These are phyloP conservation scores for Xiphydria camelus DNA, from an alignment of 2,888 invertebrate species.

Conservation along the genomic window DNA sequence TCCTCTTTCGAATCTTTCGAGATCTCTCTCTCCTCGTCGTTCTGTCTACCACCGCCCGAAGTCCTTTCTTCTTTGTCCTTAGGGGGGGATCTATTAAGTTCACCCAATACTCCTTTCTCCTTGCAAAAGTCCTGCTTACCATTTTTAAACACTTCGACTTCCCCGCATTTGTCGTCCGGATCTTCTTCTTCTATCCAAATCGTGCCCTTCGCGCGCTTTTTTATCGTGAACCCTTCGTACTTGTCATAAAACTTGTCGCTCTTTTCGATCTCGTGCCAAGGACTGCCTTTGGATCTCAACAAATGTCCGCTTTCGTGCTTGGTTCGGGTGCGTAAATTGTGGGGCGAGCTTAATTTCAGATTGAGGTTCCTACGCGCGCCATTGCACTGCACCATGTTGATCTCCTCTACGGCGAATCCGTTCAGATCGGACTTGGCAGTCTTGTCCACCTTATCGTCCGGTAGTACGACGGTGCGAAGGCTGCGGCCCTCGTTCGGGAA, in stretches of 20 bases:
- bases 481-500: slow-evolving; percentile 46
- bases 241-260: slow-evolving; percentile 49
- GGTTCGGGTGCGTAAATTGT: slow-evolving; percentile 51
- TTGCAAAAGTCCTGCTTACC: slow-evolving; percentile 20
- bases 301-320: slow-evolving; percentile 55
- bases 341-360: slow-evolving; percentile 46
- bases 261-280: slow-evolving; percentile 49
- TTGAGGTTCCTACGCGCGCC: slow-evolving; percentile 50
- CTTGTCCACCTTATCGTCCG: slow-evolving; percentile 38
- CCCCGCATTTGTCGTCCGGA: slow-evolving; percentile 34
- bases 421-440: slow-evolving; percentile 35
- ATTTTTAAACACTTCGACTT: slow-evolving; percentile 29
- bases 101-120: slow-evolving; percentile 12
- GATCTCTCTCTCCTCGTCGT: no score
- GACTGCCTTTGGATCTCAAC: slow-evolving; percentile 51
- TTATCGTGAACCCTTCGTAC: slow-evolving; percentile 50
- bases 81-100: neutral
- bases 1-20: no score
- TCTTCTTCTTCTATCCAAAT: slow-evolving; percentile 54
- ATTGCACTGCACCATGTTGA: slow-evolving; percentile 55
- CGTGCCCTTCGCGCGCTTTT: slow-evolving; percentile 54
- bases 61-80: slow-evolving; percentile 19
- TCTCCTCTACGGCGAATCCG: slow-evolving; percentile 39
- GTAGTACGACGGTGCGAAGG: slow-evolving; percentile 40
- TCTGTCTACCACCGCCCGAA: slow-evolving; percentile 5